These are phyloP conservation scores for Neolamprologus cancellatus DNA, from an alignment of 2,113 vertebrate genomes.

Conservation along the genomic window DNA sequence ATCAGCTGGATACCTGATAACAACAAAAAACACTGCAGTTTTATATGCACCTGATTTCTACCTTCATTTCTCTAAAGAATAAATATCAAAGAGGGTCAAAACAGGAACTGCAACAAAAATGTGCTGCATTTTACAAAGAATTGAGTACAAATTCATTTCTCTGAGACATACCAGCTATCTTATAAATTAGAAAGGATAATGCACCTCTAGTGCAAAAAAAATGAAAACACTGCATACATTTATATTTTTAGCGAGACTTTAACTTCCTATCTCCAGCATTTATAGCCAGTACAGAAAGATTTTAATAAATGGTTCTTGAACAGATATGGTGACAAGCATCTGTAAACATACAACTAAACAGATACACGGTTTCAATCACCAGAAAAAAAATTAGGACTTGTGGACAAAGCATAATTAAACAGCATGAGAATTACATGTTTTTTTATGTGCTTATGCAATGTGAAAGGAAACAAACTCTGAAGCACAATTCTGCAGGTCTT, in stretches of 20 bases:
- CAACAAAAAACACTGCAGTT: neutral
- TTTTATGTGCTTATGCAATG: neutral
- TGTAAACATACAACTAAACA: neutral
- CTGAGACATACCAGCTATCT: neutral
- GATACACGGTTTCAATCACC: neutral
- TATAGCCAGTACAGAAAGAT: neutral
- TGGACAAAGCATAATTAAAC: neutral
- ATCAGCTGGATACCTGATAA: constrained; percentile 77
- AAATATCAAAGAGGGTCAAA: neutral
- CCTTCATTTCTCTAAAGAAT: neutral
- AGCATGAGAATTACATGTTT: neutral
- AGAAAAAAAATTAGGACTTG: neutral
- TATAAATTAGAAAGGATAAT: neutral
- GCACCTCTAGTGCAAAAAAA: neutral
- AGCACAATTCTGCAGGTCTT: neutral
- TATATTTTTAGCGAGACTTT: neutral
- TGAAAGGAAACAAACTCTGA: neutral
- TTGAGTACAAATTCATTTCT: neutral
- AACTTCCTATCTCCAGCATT: neutral
- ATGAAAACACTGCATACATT: neutral
- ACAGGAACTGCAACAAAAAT: neutral
- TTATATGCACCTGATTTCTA: neutral
- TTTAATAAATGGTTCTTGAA: neutral
- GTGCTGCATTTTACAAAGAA: neutral
- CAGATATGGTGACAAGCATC: neutral